Base-by-base conservation (phyloP, 2,113 vertebrate genomes). In the Sula dactylatra region DNA sequence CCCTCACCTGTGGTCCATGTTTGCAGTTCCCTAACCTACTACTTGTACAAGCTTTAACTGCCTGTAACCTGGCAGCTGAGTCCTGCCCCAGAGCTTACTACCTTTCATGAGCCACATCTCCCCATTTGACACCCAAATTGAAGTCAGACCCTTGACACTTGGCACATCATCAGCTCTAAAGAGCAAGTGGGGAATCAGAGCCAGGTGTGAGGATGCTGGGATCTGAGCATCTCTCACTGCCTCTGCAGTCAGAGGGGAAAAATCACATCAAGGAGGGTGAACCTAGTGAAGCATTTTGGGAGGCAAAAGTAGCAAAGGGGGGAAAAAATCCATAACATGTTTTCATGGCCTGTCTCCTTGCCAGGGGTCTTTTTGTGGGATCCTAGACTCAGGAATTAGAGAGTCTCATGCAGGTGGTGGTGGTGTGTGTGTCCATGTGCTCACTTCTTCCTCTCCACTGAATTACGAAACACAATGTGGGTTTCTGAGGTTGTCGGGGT, bases 1-100 rank as follows among this genome's bases (percentile, higher is more conserved):
- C 42, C 10, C 11, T 19, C 3, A 1, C 38, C 52, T 22, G 0
- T 4, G 34, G 58, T 47, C 93, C 26, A 0, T 0, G 15, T 17
- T 25, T 18, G 20, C 25, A 18, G 58, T 11, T 72, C 52, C 36
- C 42, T 29, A 20, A 7, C 62, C 72, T 22, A 1, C 55, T n/a
- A 10, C n/a, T 16, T 3, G 3, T 7, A 54, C 13, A 38, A 36
- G 54, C 19, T 79, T 49, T 64, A 76, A 7, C 7, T 25, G 31
- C 56, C 62, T 24, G n/a, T 7, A 25, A 86, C 61, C 32, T 9
- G 44, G 29, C 54, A 95, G 45, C 67, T 42, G 58, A 93, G 80
- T 45, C 36, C 74, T 72, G 45, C 44, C 40, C 59, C 38, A 25
- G n/a, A 42, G 22, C 72, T 40, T 55, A n/a, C 17, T 18, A 4